Conservation (phyloP, 2,113 vertebrate species). For the Chionomys nivalis region DNA sequence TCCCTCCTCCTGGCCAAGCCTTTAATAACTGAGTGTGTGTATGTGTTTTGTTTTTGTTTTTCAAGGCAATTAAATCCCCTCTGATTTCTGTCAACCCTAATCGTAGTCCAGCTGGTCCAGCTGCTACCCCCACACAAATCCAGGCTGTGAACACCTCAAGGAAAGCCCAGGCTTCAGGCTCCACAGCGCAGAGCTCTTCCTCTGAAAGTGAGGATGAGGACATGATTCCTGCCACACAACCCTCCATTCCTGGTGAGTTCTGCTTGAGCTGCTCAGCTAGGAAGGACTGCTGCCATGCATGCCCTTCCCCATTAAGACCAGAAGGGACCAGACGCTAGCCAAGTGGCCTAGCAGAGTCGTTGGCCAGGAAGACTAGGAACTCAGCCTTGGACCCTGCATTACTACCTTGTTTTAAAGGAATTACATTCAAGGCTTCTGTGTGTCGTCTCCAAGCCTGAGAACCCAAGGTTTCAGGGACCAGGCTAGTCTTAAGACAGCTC, state of each 20-base stretch:
- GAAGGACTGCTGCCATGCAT: accelerated
- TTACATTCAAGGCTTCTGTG: not conserved
- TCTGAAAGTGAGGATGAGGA: constrained; percentile 84
- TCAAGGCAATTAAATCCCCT: constrained; percentile 81
- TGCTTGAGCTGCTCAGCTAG: not conserved
- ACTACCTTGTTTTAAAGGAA: not conserved
- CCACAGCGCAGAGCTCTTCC: constrained; percentile 72
- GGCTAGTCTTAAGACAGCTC: not conserved
- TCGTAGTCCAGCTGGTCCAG: constrained; percentile 77
- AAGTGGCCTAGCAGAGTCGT: not conserved
- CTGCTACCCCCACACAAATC: constrained; percentile 71
- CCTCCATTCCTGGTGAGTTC: constrained; percentile 65
- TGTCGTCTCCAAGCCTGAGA: not conserved
- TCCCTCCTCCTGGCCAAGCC: constrained; percentile 33
- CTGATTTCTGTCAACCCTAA: constrained; percentile 76
- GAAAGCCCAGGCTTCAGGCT: constrained; percentile 78
- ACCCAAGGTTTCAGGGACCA: not conserved
- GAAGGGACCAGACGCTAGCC: not conserved
- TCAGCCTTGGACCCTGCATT: not conserved
- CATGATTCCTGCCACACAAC: constrained; percentile 58
- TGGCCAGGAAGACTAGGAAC: not conserved
- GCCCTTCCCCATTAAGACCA: accelerated
- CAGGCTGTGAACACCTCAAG: constrained; percentile 59
- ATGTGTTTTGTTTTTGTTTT: constrained; percentile 82
- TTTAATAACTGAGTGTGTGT: constrained; percentile 73